These are phyloP conservation scores for Dasyurus viverrinus DNA, from an alignment of 2,113 vertebrate genomes.

Conservation along the genomic window DNA sequence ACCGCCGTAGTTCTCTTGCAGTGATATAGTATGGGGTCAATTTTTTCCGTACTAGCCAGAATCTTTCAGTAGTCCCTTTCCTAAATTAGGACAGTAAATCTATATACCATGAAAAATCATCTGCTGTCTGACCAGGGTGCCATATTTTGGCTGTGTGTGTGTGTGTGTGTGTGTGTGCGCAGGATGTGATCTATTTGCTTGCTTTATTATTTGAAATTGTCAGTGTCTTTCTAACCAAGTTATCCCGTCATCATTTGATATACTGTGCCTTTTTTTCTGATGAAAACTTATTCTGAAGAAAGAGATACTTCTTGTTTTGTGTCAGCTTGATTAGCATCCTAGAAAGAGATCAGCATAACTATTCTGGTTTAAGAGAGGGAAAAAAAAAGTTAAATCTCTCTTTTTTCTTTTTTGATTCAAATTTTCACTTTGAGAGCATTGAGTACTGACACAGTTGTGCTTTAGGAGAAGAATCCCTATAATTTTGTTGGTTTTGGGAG, in stretches of 20 bases:
- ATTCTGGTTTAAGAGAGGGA: not conserved
- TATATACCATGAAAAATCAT: not conserved
- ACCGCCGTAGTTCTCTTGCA: constrained; percentile 30
- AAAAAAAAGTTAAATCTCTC: not conserved
- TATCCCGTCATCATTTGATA: not conserved
- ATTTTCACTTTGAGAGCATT: not conserved
- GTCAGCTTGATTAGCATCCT: not conserved
- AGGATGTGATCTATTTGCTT: not conserved
- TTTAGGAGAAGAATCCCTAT: not conserved
- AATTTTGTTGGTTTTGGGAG: not conserved
- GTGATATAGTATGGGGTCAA: constrained; percentile 7
- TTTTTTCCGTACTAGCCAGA: constrained; percentile 40
- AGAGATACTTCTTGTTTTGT: not conserved
- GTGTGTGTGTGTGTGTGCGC: not conserved
- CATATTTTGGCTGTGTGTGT: not conserved
- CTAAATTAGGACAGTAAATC: constrained; percentile 54
- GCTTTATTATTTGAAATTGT: not conserved
- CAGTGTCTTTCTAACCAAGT: not conserved
- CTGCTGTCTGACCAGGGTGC: not conserved
- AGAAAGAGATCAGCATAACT: not conserved
- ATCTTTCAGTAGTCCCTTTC: constrained; percentile 45
- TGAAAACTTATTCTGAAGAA: not conserved
- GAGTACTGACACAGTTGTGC: not conserved
- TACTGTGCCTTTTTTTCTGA: not conserved
- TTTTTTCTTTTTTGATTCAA: not conserved